Evolutionary conservation across 2,113 vertebrate species (phyloP).

Genomic region (Vulpes vulpes): DNA sequence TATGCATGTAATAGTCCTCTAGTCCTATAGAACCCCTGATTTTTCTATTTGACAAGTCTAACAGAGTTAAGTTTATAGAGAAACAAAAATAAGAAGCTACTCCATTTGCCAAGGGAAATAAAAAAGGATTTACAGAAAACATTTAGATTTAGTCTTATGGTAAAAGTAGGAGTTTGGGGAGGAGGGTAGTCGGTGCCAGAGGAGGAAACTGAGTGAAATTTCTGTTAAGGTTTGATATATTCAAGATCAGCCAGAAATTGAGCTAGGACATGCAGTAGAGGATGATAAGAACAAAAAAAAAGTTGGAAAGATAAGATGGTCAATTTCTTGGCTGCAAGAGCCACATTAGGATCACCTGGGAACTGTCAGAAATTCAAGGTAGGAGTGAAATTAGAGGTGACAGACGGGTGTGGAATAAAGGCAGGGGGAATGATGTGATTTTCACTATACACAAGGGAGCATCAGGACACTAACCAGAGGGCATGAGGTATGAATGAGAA

Average conservation of each 20-base stretch:
- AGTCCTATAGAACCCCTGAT: neutral
- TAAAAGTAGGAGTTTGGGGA: neutral
- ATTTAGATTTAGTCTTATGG: neutral
- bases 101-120: neutral
- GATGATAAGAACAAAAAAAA: neutral
- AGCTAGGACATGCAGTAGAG: neutral
- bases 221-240: neutral
- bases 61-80: neutral
- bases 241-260: neutral
- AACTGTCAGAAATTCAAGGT: neutral
- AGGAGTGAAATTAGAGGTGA: neutral
- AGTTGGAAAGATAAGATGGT: neutral
- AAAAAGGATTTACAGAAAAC: neutral
- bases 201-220: neutral
- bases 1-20: neutral
- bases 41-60: neutral
- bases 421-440: neutral
- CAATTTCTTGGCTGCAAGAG: neutral
- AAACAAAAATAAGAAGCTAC: neutral
- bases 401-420: neutral
- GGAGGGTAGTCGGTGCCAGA: neutral
- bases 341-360: neutral
- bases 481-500: neutral
- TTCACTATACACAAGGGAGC: neutral
- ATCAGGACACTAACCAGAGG: neutral